These are phyloP conservation scores for Jaculus jaculus DNA, from an alignment of 2,113 vertebrate genomes.

Conservation along the genomic window DNA sequence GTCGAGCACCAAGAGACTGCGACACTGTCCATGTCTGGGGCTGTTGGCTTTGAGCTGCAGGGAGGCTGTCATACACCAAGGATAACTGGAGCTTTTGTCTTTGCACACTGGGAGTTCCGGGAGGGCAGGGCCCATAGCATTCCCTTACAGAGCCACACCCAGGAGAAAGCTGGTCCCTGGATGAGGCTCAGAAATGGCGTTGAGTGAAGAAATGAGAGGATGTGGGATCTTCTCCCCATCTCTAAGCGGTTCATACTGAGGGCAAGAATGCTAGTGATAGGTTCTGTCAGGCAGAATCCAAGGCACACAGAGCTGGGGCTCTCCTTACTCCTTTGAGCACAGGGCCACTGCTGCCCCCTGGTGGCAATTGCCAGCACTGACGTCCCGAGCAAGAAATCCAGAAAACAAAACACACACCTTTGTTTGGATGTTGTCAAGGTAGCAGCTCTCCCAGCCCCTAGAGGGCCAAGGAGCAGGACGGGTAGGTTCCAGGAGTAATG, in stretches of 20 bases:
- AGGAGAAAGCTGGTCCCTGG: not conserved
- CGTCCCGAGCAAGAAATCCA: constrained; percentile 25
- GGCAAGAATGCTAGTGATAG: not conserved
- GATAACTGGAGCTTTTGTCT: not conserved
- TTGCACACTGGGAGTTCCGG: not conserved
- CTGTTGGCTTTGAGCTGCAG: not conserved
- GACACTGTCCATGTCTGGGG: not conserved
- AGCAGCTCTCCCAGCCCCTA: not conserved
- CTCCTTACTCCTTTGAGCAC: not conserved
- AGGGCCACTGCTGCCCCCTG: constrained; percentile 28
- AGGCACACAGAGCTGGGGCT: not conserved
- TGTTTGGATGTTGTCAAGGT: constrained; percentile 68
- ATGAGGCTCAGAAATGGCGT: not conserved
- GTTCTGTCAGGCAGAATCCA: not conserved
- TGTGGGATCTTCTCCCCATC: not conserved
- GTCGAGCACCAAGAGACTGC: not conserved
- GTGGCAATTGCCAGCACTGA: constrained; percentile 36
- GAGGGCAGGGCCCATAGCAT: not conserved
- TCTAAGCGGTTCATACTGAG: not conserved
- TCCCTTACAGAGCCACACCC: not conserved
- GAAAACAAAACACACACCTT: constrained; percentile 77
- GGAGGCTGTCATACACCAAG: not conserved
- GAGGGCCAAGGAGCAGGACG: not conserved
- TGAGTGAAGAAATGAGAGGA: too few relatives aligned
- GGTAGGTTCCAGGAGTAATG: not conserved